Evolutionary conservation across 2,888 invertebrate genomes (phyloP), one percentile per base, ranked within the genome.

Genomic region (Heliothis peltigera): DNA sequence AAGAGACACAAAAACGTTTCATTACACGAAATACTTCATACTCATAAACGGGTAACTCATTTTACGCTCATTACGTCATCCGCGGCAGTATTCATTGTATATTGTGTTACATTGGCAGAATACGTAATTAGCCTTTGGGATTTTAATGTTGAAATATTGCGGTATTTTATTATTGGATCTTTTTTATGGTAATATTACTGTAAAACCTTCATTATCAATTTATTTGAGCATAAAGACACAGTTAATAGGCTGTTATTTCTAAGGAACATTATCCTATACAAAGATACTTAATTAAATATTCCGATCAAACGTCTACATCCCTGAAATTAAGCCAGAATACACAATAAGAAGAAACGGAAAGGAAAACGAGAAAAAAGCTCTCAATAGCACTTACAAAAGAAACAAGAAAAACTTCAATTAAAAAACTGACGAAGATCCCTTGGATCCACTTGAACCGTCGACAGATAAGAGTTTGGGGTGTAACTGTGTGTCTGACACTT

Each of bases 41-140:
- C 65, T 61, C 72, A 66, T 80, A 77, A 72, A 78, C 71, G 69
- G 64, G 65, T 62, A 75, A 74, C 65, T 74, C 79, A 64, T 80
- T 79, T 76, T 79, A 74, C 49, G 74, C 70, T 80, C 74, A 78
- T 80, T 74, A 72, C 69, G 60, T 58, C 56, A 72, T 79, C 60
- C 70, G 55, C 19, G 47, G 22, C 51, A 39, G 64, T 68, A 70
- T 65, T 66, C 75, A 67, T 62, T 42, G 49, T 57, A 53, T 65
- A 78, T 76, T 76, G 66, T 64, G 67, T 71, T 65, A 77, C 79
- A 78, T 80, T 69, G 67, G 35, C 66, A 22, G 80, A 76, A 78
- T 80, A 71, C 70, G 19, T 66, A 70, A 80, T 80, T 69, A 62
- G 58, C 21, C 49, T 60, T 68, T 71, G 61, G 68, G 56, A 70